Conservation (phyloP, 2,888 invertebrate species). For the Ochropleura leucogaster region DNA sequence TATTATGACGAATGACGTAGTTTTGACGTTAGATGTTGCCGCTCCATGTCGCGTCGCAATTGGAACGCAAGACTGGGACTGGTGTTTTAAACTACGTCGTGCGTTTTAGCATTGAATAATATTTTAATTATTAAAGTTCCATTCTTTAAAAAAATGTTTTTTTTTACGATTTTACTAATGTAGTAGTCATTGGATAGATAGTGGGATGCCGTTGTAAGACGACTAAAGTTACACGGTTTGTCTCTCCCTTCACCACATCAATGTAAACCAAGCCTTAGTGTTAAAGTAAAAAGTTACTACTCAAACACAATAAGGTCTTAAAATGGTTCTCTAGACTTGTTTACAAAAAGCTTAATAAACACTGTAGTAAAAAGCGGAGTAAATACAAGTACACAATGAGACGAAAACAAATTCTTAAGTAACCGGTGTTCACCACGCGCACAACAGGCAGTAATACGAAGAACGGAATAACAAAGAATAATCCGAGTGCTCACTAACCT, state of each 20-base stretch:
- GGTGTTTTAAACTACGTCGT: no score
- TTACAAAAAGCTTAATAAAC: slow-evolving; percentile 54
- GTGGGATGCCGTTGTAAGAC: no score
- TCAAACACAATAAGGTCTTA: slow-evolving; percentile 56
- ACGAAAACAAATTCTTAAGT: slow-evolving; percentile 37
- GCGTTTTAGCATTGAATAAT: no score
- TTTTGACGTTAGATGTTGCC: no score
- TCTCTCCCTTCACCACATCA: background rate
- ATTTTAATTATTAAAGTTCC: no score
- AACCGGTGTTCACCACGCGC: slow-evolving; percentile 28
- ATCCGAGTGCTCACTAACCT: slow-evolving; percentile 55
- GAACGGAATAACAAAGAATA: slow-evolving; percentile 50
- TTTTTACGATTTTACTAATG: no score
- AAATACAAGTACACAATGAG: slow-evolving; percentile 28
- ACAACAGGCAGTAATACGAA: slow-evolving; percentile 35
- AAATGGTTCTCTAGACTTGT: slow-evolving; percentile 41
- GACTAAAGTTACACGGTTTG: background rate
- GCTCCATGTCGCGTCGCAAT: no score
- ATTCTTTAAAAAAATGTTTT: no score
- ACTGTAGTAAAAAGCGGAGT: slow-evolving; percentile 39
- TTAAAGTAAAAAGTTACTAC: slow-evolving; percentile 30
- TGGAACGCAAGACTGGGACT: no score
- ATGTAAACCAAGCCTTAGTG: slow-evolving; percentile 18
- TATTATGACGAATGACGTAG: no score
- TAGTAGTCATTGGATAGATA: no score